These are phyloP conservation scores for Agelastica alni DNA, from an alignment of 2,888 invertebrate species.

Conservation along the genomic window DNA sequence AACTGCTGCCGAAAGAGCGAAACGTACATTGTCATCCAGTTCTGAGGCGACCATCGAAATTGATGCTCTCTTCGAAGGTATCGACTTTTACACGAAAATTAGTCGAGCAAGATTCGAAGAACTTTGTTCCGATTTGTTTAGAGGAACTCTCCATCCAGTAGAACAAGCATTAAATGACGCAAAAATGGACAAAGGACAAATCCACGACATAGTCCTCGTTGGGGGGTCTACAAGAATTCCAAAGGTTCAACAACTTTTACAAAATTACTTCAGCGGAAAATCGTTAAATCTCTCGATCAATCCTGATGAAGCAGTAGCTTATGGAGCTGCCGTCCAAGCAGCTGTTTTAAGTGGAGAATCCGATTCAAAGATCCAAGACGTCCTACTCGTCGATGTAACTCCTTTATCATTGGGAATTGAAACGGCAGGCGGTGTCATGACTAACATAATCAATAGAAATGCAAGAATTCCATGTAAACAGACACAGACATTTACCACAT, in stretches of 20 bases:
- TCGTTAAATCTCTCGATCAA: conserved; percentile 51
- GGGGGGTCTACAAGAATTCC: conserved; percentile 83
- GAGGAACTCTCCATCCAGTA: conserved; percentile 68
- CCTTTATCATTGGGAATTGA: conserved; percentile 75
- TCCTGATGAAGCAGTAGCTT: conserved; percentile 54
- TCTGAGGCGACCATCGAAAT: conserved; percentile 77
- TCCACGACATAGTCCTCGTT: conserved; percentile 80
- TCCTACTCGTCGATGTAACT: conserved; percentile 70
- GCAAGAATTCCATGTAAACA: conserved; percentile 62
- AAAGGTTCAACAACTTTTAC: conserved; percentile 73
- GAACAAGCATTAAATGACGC: conserved; percentile 80
- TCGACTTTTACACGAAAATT: conserved; percentile 73
- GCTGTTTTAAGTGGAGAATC: conserved; percentile 54
- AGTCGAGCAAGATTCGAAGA: conserved; percentile 79
- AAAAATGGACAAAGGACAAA: conserved; percentile 72
- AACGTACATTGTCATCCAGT: conserved; percentile 76
- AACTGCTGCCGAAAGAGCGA: conserved; percentile 79
- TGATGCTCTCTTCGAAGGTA: conserved; percentile 74
- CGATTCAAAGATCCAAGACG: conserved; percentile 74
- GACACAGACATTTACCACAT: conserved; percentile 65
- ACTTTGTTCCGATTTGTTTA: conserved; percentile 71
- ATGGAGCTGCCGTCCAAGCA: conserved; percentile 53
- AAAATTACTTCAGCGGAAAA: conserved; percentile 73
- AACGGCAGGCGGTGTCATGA: conserved; percentile 80
- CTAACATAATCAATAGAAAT: conserved; percentile 63